These are phyloP conservation scores for Drosophila rellima DNA, from an alignment of 2,888 invertebrate species.

Conservation along the genomic window DNA sequence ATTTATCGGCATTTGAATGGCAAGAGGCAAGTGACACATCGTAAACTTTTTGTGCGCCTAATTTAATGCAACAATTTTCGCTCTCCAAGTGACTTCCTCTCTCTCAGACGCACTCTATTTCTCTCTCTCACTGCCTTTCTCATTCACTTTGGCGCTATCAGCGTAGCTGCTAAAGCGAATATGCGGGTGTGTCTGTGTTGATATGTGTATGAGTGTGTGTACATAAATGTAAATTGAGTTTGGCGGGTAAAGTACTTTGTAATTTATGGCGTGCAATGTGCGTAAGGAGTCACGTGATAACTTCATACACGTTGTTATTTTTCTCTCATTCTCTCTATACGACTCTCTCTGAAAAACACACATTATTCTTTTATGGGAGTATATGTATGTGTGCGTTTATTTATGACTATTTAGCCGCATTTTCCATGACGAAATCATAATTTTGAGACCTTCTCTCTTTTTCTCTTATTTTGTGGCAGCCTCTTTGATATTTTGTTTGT, in stretches of 20 bases:
- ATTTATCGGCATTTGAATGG: slow-evolving; percentile 78
- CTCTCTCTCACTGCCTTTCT: slow-evolving; percentile 12
- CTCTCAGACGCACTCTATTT: not conserved
- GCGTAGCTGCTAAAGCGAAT: slow-evolving; percentile 40
- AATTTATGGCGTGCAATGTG: slow-evolving; percentile 80
- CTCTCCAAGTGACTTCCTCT: slow-evolving; percentile 26
- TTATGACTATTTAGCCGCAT: slow-evolving; percentile 74
- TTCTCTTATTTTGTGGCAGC: slow-evolving; percentile 24
- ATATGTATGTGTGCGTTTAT: slow-evolving; percentile 59
- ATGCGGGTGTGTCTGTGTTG: slow-evolving; percentile 23
- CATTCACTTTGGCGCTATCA: slow-evolving; percentile 61
- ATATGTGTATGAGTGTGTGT: slow-evolving; percentile 26
- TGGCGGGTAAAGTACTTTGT: slow-evolving; percentile 79
- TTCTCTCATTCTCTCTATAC: slow-evolving; percentile 1
- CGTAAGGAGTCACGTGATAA: slow-evolving; percentile 80
- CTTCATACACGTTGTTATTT: slow-evolving; percentile 41
- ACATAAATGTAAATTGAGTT: slow-evolving; percentile 71
- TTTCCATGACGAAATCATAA: slow-evolving; percentile 80
- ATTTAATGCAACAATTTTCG: slow-evolving; percentile 77
- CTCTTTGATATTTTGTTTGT: slow-evolving; percentile 72
- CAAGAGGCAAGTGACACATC: slow-evolving; percentile 58
- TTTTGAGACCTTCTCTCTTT: slow-evolving; percentile 47
- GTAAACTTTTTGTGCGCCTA: slow-evolving; percentile 71
- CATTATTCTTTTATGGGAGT: slow-evolving; percentile 59
- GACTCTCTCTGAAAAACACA: slow-evolving; percentile 31